phyloP scores from a whole-genome alignment of 2,113 vertebrate genomes.

The Clarias gariepinus region DNA sequence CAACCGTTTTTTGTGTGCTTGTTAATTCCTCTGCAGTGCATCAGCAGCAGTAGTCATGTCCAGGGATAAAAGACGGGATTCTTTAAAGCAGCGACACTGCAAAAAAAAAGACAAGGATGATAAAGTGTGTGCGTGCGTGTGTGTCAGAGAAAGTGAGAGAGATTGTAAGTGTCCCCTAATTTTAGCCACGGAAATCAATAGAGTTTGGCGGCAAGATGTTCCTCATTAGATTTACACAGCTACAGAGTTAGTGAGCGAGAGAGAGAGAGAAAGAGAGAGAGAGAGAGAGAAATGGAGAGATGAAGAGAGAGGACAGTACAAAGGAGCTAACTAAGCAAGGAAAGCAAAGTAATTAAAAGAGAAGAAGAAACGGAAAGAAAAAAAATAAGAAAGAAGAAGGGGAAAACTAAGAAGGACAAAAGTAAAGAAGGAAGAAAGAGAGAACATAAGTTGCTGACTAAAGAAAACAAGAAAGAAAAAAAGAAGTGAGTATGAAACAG shows the following conservation, averaged over 20 bases:
- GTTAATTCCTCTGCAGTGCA: constrained; percentile 16
- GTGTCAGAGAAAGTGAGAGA: background rate
- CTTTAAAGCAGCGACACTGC: constrained; percentile 15
- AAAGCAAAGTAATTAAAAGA: background rate
- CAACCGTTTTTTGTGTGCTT: background rate
- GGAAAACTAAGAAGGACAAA: background rate
- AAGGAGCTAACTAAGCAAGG: background rate
- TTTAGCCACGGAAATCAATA: constrained; percentile 20
- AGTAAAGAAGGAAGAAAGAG: background rate
- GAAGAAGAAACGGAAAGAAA: background rate
- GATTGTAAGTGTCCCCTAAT: background rate
- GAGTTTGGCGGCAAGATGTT: constrained; percentile 28
- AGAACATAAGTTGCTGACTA: background rate
- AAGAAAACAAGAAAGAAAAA: background rate
- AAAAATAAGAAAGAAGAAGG: too few relatives aligned
- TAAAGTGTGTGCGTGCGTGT: background rate
- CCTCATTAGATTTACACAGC: constrained; percentile 23
- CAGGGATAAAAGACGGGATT: constrained; percentile 1
- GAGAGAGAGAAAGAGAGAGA: background rate
- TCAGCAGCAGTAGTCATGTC: background rate
- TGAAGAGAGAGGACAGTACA: background rate
- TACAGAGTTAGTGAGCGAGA: background rate
- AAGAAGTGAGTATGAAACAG: background rate
- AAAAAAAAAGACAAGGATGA: background rate
- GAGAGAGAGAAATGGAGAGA: too few relatives aligned